Conservation (phyloP, 1,140 invertebrate species). For the Lycorma delicatula region DNA sequence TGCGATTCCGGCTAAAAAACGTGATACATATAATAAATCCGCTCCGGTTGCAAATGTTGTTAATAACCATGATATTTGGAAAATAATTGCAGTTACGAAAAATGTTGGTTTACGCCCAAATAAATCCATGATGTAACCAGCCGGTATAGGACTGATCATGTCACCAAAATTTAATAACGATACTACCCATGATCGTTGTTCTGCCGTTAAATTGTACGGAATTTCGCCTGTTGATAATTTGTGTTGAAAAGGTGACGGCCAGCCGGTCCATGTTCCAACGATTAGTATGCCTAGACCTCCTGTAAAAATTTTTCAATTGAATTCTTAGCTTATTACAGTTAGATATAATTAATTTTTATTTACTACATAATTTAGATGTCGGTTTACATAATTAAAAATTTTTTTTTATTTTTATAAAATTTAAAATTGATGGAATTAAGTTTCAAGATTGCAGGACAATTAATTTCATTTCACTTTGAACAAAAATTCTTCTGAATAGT, state of each 20-base stretch:
- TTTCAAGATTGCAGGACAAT: too few species aligned
- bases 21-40: slow-evolving; percentile 44
- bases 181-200: slow-evolving; percentile 1
- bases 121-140: slow-evolving; percentile 53
- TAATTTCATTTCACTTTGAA: too few species aligned
- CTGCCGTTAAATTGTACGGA: neutral
- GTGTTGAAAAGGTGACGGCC: neutral
- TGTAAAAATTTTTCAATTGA: too few species aligned
- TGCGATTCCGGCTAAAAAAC: slow-evolving; percentile 47
- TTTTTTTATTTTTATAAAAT: neutral
- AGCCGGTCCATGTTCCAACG: neutral
- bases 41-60: neutral
- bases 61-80: slow-evolving; percentile 11
- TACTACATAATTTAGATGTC: neutral
- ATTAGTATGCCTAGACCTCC: neutral
- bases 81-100: slow-evolving; percentile 49
- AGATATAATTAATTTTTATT: neutral
- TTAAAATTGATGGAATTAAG: too few species aligned
- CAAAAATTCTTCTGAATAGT: too few species aligned
- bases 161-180: slow-evolving; percentile 17
- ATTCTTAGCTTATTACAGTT: too few species aligned
- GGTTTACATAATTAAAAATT: neutral
- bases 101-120: slow-evolving; percentile 62
- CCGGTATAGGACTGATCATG: slow-evolving; percentile 16
- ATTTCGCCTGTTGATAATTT: neutral